These are phyloP conservation scores for Ichneumoninae sp. DNA, from an alignment of 2,888 invertebrate species.

Conservation along the genomic window DNA sequence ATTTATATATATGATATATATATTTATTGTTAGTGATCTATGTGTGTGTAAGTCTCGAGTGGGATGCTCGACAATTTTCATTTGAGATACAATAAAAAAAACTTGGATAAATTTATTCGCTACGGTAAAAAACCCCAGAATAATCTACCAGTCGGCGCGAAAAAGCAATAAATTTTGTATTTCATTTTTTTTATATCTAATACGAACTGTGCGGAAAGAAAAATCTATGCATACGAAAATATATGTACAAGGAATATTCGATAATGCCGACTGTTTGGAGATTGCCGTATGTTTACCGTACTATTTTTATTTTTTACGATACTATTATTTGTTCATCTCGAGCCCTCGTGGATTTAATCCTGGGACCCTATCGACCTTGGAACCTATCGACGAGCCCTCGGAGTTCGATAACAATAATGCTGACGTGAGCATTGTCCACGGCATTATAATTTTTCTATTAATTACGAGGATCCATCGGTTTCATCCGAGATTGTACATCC, in stretches of 20 bases:
- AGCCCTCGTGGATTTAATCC: too few species aligned
- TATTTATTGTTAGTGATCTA: conserved; percentile 55
- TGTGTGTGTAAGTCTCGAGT: conserved; percentile 45
- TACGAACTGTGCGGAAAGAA: neutral
- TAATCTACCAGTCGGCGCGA: conserved; percentile 16
- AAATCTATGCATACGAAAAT: neutral
- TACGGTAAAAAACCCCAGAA: neutral
- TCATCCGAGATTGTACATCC: conserved; percentile 59
- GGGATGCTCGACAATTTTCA: conserved; percentile 13
- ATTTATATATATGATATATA: conserved; percentile 62
- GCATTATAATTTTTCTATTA: conserved; percentile 56
- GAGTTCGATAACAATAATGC: too few species aligned
- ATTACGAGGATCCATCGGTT: conserved; percentile 64
- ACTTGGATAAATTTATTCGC: conserved; percentile 4
- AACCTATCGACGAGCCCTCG: too few species aligned
- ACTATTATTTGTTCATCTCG: too few species aligned
- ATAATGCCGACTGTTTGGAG: too few species aligned
- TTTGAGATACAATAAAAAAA: conserved; percentile 59
- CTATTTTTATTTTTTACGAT: too few species aligned
- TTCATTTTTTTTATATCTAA: neutral
- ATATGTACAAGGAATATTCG: too few species aligned
- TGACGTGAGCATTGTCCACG: too few species aligned
- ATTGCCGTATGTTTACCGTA: too few species aligned
- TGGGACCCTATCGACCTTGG: too few species aligned
- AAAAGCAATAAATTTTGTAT: neutral